Conservation (phyloP, 2,113 vertebrate species). For the Crocuta crocuta region DNA sequence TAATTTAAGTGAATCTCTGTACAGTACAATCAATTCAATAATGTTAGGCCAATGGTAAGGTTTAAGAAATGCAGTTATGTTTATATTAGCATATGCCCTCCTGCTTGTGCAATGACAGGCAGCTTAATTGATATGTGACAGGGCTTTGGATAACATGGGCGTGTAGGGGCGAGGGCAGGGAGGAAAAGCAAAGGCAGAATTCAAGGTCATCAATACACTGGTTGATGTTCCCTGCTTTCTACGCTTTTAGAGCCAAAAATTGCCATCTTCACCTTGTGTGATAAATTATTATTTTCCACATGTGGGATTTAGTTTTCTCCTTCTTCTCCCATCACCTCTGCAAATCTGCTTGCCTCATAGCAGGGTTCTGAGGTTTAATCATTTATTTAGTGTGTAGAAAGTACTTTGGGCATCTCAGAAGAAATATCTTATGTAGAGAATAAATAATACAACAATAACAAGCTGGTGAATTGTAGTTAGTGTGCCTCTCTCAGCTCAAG, state of each 20-base stretch:
- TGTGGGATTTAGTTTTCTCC: slow-evolving; percentile 58
- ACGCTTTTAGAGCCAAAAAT: slow-evolving; percentile 21
- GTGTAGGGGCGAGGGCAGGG: no score
- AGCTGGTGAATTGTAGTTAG: slow-evolving; percentile 35
- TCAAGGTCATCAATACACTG: not conserved
- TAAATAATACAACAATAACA: slow-evolving; percentile 74
- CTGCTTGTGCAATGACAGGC: not conserved
- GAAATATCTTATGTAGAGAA: slow-evolving; percentile 62
- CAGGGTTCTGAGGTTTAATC: slow-evolving; percentile 70
- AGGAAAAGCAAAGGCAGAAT: not conserved
- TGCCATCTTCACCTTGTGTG: not conserved
- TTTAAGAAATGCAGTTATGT: not conserved
- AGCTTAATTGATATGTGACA: not conserved
- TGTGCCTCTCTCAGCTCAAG: slow-evolving; percentile 15
- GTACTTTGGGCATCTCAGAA: slow-evolving; percentile 64
- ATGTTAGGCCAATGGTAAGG: not conserved
- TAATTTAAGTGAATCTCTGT: not conserved
- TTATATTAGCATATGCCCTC: not conserved
- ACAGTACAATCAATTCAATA: not conserved
- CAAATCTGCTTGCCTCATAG: slow-evolving; percentile 69
- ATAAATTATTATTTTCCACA: slow-evolving; percentile 50
- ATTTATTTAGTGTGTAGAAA: slow-evolving; percentile 74
- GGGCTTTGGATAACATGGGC: not conserved
- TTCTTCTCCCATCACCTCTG: slow-evolving; percentile 63
- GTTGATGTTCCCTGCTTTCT: not conserved